Evolutionary conservation across 2,888 invertebrate genomes (phyloP).

Genomic region (Ecdyonurus torrentis): DNA sequence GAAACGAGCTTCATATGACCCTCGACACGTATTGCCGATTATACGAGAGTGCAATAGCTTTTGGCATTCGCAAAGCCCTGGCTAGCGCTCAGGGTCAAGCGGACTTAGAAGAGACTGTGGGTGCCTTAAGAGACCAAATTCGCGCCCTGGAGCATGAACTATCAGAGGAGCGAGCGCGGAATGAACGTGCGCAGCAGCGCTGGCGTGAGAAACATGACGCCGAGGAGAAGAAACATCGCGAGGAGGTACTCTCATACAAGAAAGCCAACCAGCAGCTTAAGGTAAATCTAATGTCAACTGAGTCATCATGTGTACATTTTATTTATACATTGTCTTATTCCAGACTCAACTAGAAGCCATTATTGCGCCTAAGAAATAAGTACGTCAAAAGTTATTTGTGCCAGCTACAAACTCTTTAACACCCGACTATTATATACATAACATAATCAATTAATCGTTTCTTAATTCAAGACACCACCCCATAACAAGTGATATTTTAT

Average conservation of each 20-base stretch:
- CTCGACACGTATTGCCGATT: slow-evolving; percentile 92
- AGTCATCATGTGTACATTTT: too few species aligned
- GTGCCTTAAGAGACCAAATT: slow-evolving; percentile 48
- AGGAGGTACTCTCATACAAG: slow-evolving; percentile 82
- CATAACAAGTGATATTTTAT: too few species aligned
- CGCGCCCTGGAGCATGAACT: slow-evolving; percentile 43
- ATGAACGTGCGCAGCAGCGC: slow-evolving; percentile 67
- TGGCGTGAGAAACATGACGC: slow-evolving; percentile 69
- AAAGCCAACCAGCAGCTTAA: slow-evolving; percentile 89
- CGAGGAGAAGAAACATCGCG: slow-evolving; percentile 81
- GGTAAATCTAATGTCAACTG: slow-evolving; percentile 28
- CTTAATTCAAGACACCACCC: too few species aligned
- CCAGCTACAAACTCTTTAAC: too few species aligned
- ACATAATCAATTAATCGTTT: too few species aligned
- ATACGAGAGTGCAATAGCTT: slow-evolving; percentile 94
- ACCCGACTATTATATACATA: too few species aligned
- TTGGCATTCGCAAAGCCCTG: slow-evolving; percentile 94
- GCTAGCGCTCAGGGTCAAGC: slow-evolving; percentile 84
- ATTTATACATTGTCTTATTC: slow-evolving; percentile 19
- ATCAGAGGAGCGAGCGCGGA: slow-evolving; percentile 45
- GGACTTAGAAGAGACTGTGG: slow-evolving; percentile 56
- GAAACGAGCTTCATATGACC: slow-evolving; percentile 93
- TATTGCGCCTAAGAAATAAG: slow-evolving; percentile 80
- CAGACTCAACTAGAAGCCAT: slow-evolving; percentile 88
- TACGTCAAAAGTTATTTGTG: too few species aligned